phyloP scores from a whole-genome alignment of 2,113 vertebrate species.

The Mionectes macconnelli region DNA sequence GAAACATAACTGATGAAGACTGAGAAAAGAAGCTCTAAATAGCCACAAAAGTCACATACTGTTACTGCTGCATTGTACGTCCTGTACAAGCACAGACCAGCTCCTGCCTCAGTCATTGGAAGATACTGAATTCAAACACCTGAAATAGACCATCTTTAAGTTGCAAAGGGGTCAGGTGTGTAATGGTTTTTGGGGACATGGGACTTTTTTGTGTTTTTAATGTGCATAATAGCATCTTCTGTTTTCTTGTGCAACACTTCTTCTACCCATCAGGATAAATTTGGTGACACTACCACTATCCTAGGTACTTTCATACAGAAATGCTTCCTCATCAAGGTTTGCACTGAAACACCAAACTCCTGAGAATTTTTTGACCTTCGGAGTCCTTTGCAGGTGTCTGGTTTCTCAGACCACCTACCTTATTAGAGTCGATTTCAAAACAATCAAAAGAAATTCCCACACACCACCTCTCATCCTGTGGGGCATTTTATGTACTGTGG shows the following conservation, averaged over 20 bases:
- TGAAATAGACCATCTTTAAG: neutral
- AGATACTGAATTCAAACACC: neutral
- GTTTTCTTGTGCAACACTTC: neutral
- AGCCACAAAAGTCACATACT: neutral
- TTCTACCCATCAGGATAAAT: neutral
- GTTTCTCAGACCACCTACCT: neutral
- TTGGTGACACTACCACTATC: neutral
- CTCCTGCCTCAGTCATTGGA: neutral
- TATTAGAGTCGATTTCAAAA: neutral
- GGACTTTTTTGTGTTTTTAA: neutral
- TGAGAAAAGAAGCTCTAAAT: neutral
- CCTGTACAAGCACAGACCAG: neutral
- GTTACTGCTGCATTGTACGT: neutral
- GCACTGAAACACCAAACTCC: neutral
- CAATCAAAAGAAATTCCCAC: neutral
- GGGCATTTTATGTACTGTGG: neutral
- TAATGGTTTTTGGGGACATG: neutral
- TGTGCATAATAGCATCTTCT: fast-evolving
- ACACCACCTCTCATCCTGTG: neutral
- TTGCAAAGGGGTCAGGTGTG: neutral
- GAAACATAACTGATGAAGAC: neutral
- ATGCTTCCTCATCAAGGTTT: neutral
- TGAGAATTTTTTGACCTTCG: neutral
- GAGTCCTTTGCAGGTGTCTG: neutral
- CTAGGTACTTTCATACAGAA: neutral